Conservation (phyloP, 2,797 vertebrate species). For the Synaphobranchus kaupii region DNA sequence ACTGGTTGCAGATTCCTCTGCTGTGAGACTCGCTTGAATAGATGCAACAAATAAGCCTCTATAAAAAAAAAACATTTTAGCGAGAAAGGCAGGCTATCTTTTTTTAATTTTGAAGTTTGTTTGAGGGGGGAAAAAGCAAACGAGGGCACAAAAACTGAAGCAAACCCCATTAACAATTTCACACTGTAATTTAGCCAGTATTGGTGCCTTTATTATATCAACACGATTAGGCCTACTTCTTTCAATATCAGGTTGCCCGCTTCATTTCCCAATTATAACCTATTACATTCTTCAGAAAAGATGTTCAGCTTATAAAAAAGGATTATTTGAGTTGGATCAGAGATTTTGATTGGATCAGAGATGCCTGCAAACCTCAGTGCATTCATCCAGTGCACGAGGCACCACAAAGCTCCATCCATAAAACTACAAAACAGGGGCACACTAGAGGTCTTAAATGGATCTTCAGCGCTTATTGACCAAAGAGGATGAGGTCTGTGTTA, state of each 20-base stretch:
- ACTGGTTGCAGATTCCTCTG: slow-evolving; percentile 36
- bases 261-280: neutral
- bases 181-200: slow-evolving; percentile 32
- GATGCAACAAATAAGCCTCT: neutral
- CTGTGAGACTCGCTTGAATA: neutral
- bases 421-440: neutral
- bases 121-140: neutral
- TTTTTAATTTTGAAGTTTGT: neutral
- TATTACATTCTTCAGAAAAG: neutral
- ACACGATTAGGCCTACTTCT: neutral
- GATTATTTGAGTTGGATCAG: neutral
- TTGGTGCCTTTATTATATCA: slow-evolving; percentile 30
- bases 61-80: neutral
- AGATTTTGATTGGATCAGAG: neutral
- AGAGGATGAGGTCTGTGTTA: neutral
- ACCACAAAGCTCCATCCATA: neutral
- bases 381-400: neutral
- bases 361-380: neutral
- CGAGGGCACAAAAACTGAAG: slow-evolving; percentile 24
- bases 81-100: neutral
- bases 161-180: slow-evolving; percentile 30
- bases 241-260: neutral
- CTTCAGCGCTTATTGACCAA: neutral
- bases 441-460: neutral
- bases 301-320: neutral